Conservation (phyloP, 2,888 invertebrate species). For the Tetramorium bicarinatum region DNA sequence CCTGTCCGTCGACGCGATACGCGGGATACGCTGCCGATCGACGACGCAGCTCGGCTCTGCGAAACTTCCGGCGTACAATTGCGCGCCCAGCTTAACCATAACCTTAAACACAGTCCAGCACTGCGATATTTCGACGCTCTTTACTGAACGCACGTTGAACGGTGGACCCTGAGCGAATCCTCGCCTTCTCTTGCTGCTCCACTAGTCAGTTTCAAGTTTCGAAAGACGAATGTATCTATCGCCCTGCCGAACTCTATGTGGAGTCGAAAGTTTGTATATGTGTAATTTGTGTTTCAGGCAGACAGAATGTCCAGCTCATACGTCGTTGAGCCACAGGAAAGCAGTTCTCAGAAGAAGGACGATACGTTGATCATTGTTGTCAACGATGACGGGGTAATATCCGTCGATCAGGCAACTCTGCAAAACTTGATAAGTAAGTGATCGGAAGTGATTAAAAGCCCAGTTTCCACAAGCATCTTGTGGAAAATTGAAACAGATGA, state of each 20-base stretch:
- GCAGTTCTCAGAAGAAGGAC: slow-evolving; percentile 87
- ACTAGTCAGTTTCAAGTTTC: not conserved
- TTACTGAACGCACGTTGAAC: not conserved
- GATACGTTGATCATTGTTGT: slow-evolving; percentile 94
- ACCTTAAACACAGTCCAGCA: not conserved
- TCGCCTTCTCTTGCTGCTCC: not conserved
- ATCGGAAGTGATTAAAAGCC: not conserved
- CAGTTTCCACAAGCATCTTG: not conserved
- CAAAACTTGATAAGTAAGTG: slow-evolving; percentile 93
- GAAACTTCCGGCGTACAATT: not conserved
- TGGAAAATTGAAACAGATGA: not conserved
- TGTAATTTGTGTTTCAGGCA: not conserved
- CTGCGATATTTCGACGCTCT: no score
- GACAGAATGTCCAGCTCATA: slow-evolving; percentile 84
- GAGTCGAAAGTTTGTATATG: not conserved
- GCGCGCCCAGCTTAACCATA: slow-evolving; percentile 4
- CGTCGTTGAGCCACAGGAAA: slow-evolving; percentile 82
- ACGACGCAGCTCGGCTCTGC: not conserved
- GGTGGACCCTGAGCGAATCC: not conserved
- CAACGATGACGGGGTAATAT: slow-evolving; percentile 94
- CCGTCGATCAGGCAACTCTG: slow-evolving; percentile 93
- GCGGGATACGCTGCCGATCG: not conserved
- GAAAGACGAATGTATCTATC: not conserved
- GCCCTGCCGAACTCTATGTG: not conserved
- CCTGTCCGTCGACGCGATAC: not conserved